Evolutionary conservation across 2,113 vertebrate genomes (phyloP).

Genomic region (Trinectes maculatus): DNA sequence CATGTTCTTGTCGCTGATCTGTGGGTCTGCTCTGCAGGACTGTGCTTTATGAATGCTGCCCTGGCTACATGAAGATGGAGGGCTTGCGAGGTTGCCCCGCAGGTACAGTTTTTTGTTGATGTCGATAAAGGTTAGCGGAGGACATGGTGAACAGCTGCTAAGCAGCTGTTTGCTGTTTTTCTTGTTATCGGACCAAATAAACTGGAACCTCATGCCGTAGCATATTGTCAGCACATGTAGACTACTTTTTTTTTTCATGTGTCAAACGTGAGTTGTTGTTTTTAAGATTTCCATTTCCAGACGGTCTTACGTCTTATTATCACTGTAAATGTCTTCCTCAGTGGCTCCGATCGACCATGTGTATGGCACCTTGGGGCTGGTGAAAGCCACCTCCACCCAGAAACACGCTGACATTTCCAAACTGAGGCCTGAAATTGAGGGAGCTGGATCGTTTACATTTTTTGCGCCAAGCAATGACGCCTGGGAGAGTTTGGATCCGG

Average conservation of each 20-base stretch:
- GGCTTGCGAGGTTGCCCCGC: constrained; percentile 91
- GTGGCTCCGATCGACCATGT: constrained; percentile 95
- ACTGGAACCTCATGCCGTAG: not conserved
- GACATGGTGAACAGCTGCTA: constrained; percentile 13
- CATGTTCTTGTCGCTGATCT: too few relatives aligned
- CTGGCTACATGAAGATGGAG: constrained; percentile 95
- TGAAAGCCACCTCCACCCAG: constrained; percentile 89
- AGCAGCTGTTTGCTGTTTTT: constrained; percentile 39
- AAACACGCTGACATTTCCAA: constrained; percentile 88
- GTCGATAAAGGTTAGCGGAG: constrained; percentile 23
- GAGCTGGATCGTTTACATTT: constrained; percentile 91
- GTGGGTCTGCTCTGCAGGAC: constrained; percentile 78
- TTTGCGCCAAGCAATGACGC: constrained; percentile 97
- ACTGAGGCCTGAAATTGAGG: constrained; percentile 91
- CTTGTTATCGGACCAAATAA: constrained; percentile 20
- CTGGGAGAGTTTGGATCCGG: constrained; percentile 89
- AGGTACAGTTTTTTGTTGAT: constrained; percentile 80
- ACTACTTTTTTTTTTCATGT: not conserved
- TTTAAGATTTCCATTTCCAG: not conserved
- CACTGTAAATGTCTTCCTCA: constrained; percentile 59
- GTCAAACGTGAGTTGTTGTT: too few relatives aligned
- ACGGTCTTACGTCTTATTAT: not conserved
- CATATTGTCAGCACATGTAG: constrained; percentile 18
- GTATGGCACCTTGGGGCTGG: constrained; percentile 90
- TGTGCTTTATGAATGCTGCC: constrained; percentile 96